These are phyloP conservation scores for Remorina albescens DNA, from an alignment of 2,797 vertebrate genomes.

Conservation along the genomic window DNA sequence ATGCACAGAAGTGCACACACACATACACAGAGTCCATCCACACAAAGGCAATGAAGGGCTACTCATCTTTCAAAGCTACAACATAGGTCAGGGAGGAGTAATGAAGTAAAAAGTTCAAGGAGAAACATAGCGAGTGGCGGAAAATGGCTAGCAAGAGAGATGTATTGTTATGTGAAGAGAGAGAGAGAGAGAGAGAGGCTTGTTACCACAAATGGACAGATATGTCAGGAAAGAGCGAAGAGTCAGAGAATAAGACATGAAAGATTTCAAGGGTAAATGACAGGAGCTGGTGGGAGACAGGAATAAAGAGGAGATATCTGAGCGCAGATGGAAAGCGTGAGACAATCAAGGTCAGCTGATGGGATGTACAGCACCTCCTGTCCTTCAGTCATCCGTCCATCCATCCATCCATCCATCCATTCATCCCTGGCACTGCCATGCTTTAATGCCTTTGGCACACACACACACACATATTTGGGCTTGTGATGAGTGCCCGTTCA, in stretches of 20 bases:
- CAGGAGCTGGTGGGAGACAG: constrained; percentile 7
- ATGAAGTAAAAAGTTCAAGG: constrained; percentile 59
- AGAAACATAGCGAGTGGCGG: constrained; percentile 20
- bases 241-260: neutral
- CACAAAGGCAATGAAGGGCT: neutral
- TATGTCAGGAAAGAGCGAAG: neutral
- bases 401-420: constrained; percentile 21
- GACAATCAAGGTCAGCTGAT: constrained; percentile 52
- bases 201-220: constrained; percentile 43
- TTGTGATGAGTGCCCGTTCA: constrained; percentile 72
- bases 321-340: constrained; percentile 47
- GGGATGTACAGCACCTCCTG: constrained; percentile 11
- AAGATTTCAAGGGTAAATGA: constrained; percentile 17
- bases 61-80: constrained; percentile 26
- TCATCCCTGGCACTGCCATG: constrained; percentile 15
- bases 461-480: constrained; percentile 13
- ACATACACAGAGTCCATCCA: neutral
- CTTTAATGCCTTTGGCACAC: constrained; percentile 30
- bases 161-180: constrained; percentile 33
- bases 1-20: neutral
- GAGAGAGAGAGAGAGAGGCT: constrained; percentile 36
- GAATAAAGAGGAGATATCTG: constrained; percentile 9
- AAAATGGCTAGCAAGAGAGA: constrained; percentile 19
- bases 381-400: constrained; percentile 47
- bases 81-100: constrained; percentile 39